Conservation (phyloP, 1,140 invertebrate species). For the Aricia agestis region DNA sequence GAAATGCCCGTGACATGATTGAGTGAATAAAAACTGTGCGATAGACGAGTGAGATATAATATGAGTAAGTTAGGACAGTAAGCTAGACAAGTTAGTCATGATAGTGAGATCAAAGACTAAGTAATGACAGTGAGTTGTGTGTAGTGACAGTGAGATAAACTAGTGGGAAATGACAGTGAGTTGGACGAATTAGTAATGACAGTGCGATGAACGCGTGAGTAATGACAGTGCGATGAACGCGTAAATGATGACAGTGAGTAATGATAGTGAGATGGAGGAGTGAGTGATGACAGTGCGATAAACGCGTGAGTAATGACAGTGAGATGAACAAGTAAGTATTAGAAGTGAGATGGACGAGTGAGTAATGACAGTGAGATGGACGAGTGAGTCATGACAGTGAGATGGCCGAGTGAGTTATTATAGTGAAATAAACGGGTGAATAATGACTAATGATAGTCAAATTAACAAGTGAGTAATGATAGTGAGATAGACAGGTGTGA, state of each 20-base stretch:
- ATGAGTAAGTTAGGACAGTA: not conserved
- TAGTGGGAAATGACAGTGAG: not conserved
- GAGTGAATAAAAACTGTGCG: too few species aligned
- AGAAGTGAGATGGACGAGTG: too few species aligned
- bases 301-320: not conserved
- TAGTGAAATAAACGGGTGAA: too few species aligned
- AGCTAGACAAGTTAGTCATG: not conserved
- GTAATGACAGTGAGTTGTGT: not conserved
- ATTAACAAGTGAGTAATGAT: not conserved
- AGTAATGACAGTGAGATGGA: too few species aligned
- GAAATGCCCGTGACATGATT: too few species aligned
- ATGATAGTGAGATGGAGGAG: not conserved
- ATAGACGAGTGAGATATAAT: too few species aligned
- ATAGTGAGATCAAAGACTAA: too few species aligned
- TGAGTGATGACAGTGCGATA: not conserved
- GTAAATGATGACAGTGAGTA: not conserved
- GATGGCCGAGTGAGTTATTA: not conserved
- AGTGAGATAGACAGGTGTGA: not conserved
- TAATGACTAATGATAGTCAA: too few species aligned
- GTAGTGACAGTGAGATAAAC: not conserved
- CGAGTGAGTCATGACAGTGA: too few species aligned
- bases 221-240: not conserved
- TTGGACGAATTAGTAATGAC: too few species aligned
- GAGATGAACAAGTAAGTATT: not conserved
- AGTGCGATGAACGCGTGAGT: not conserved